These are phyloP conservation scores for Tipula confusa DNA, from an alignment of 2,888 invertebrate species.

Conservation along the genomic window DNA sequence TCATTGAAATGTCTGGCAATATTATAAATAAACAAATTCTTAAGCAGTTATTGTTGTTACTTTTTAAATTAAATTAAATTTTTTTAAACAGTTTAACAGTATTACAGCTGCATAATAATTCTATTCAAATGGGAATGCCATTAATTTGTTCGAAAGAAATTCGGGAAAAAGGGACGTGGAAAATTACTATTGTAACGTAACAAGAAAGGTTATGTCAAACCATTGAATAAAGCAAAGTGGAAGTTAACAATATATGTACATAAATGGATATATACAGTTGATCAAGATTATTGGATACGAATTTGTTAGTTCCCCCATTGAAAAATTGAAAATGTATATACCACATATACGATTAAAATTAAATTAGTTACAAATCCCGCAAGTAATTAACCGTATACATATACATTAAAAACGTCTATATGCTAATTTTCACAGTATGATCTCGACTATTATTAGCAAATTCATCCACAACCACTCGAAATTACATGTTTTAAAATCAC, in stretches of 20 bases:
- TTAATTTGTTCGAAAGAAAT: not conserved
- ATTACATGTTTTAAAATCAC: not conserved
- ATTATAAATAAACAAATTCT: not conserved
- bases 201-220: not conserved
- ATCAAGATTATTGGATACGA: not conserved
- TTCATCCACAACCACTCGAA: not conserved
- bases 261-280: not conserved
- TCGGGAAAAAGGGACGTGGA: not conserved
- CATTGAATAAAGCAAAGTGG: not conserved
- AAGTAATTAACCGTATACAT: not conserved
- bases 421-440: not conserved
- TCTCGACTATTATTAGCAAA: not conserved
- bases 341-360: not conserved
- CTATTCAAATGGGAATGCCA: not conserved
- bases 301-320: not conserved
- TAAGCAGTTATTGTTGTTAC: conserved; percentile 3
- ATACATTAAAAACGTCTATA: not conserved
- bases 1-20: conserved; percentile 20
- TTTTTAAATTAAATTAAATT: not conserved
- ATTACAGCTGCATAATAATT: conserved; percentile 16
- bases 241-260: not conserved
- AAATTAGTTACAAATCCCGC: not conserved
- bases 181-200: not conserved
- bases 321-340: not conserved
- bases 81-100: not conserved